Evolutionary conservation across 2,888 invertebrate species (phyloP), one percentile per base, ranked within the genome.

Genomic region (Netelia fuscicornis): DNA sequence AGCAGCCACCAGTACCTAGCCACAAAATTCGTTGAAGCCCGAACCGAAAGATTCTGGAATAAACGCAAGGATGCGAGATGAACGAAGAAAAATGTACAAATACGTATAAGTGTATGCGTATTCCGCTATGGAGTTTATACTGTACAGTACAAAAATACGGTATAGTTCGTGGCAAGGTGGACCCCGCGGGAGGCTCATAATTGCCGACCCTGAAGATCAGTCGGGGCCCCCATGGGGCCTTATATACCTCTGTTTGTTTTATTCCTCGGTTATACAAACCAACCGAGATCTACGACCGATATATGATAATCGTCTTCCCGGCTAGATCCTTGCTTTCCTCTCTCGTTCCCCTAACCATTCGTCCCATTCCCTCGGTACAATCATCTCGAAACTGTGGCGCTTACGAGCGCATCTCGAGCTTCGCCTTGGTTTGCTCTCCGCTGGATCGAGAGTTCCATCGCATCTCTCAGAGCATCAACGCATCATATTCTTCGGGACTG

Each of bases 221-320:
- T 89, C 91, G 91, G 85, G 84, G 90, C 93, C 93, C 87, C 92
- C 93, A 92, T 93, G 93, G 93, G 92, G 93, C 92, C 90, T 72
- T 68, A 56, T 20, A 75, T 89, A 85, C 87, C 91, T 91, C 91
- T 93, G 93, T 93, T 93, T 93, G 93, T 93, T 93, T 93, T 93
- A 93, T 93, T 93, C 93, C 93, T 91, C 91, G 92, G 93, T 93
- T 93, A 93, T 93, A 93, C 93, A 93, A 93, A 93, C 93, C 82
- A 56, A 80, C 91, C 89, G 91, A 93, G 93, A 93, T 93, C 93
- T 93, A 93, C 93, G 92, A 92, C 91, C 93, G 92, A 93, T 93
- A 92, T 93, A 93, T 93, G 93, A 93, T 93, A 93, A 93, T 93
- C 92, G 90, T 90, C 86, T 88, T 81, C 82, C 83, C 20, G 74